A percentile compares a stretch with the other conserved stretches of the same genome.
Conservation (phyloP, 2,113 vertebrate species). For the Istiophorus platypterus region DNA sequence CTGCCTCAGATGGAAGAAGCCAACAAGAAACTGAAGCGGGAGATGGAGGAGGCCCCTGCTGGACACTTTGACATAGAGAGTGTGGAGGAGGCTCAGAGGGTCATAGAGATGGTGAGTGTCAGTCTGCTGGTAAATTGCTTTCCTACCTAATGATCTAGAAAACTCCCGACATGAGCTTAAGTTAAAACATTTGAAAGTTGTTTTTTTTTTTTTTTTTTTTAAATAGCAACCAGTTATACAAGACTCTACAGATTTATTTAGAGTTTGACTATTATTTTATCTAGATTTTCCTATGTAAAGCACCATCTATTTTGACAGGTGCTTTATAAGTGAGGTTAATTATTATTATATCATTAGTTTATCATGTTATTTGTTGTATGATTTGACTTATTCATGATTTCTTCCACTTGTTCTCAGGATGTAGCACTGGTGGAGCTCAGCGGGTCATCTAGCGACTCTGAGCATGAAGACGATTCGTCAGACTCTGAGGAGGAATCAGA, state of each 20-base stretch:
- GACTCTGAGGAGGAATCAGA: constrained; percentile 81
- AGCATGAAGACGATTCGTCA: constrained; percentile 73
- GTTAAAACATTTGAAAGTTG: too few relatives aligned
- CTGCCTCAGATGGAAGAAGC: constrained; percentile 92
- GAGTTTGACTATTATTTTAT: too few relatives aligned
- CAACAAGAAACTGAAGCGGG: constrained; percentile 88
- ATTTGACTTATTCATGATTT: neutral
- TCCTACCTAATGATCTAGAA: too few relatives aligned
- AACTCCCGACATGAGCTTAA: too few relatives aligned
- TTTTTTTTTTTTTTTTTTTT: too few relatives aligned
- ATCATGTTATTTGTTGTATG: neutral
- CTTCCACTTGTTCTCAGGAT: constrained; percentile 80
- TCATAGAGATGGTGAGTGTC: constrained; percentile 93
- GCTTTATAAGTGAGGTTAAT: too few relatives aligned
- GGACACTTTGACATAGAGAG: constrained; percentile 91
- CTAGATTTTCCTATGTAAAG: too few relatives aligned
- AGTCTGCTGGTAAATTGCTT: too few relatives aligned
- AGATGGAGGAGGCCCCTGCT: constrained; percentile 85
- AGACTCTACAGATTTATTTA: too few relatives aligned
- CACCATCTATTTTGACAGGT: too few relatives aligned
- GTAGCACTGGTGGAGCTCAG: constrained; percentile 91
- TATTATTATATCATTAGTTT: too few relatives aligned
- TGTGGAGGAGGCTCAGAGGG: constrained; percentile 82
- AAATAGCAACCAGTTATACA: too few relatives aligned
- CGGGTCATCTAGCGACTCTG: constrained; percentile 79